These are phyloP conservation scores for Sebastes fasciatus DNA, from an alignment of 2,113 vertebrate species.

Conservation along the genomic window DNA sequence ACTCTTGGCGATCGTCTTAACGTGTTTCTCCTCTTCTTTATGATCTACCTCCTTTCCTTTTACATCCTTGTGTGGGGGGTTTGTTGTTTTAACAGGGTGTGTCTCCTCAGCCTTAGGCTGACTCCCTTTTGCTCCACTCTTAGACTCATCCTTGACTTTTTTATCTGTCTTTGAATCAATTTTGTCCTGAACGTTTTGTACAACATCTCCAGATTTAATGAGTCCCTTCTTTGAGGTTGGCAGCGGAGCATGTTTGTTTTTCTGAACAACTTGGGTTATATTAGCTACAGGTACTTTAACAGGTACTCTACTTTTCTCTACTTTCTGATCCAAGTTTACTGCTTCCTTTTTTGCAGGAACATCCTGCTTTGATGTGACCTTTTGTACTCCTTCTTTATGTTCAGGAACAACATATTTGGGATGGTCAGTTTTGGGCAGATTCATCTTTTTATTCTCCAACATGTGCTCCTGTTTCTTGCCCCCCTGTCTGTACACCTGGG, in stretches of 20 bases:
- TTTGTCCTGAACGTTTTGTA: slow-evolving; percentile 1
- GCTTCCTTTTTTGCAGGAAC: slow-evolving; percentile 43
- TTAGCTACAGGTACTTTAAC: slow-evolving; percentile 1
- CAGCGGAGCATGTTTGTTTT: slow-evolving; percentile 12
- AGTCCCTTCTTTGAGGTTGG: not conserved
- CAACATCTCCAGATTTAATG: not conserved
- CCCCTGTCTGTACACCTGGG: slow-evolving; percentile 66
- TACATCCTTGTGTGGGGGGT: slow-evolving; percentile 9
- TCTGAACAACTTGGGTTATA: slow-evolving; percentile 40
- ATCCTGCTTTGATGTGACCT: slow-evolving; percentile 18
- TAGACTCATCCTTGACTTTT: not conserved
- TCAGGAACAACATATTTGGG: not conserved
- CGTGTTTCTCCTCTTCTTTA: not conserved
- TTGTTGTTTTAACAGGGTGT: slow-evolving; percentile 25
- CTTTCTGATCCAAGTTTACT: slow-evolving; percentile 35
- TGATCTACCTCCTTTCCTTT: slow-evolving; percentile 8
- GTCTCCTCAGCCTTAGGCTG: not conserved
- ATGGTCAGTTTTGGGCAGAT: not conserved
- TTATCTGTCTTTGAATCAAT: not conserved
- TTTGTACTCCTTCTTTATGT: not conserved
- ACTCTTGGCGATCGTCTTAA: not conserved
- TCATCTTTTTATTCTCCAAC: not conserved
- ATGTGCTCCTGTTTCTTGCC: not conserved
- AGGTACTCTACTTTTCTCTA: slow-evolving; percentile 8
- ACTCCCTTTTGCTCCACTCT: not conserved